These are phyloP conservation scores for Darevskia nairensis DNA, from an alignment of 2,797 vertebrate genomes.

Conservation along the genomic window DNA sequence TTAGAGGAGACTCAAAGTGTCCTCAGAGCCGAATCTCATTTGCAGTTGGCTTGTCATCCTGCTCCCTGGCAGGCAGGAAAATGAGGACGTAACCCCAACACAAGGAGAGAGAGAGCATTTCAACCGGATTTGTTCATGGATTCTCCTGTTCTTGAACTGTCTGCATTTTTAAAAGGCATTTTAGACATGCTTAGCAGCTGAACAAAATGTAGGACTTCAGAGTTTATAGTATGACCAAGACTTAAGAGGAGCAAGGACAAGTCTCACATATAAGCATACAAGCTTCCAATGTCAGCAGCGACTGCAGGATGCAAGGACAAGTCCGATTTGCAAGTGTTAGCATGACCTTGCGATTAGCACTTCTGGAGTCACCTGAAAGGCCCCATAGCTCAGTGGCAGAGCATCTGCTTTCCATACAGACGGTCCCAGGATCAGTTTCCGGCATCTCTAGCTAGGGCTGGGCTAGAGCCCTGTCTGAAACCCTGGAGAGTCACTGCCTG, in stretches of 20 bases:
- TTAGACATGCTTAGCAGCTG: neutral
- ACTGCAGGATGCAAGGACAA: neutral
- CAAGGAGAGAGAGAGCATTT: neutral
- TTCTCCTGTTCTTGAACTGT: neutral
- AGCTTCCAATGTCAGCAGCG: neutral
- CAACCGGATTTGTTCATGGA: neutral
- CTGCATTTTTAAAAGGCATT: neutral
- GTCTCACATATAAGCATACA: neutral
- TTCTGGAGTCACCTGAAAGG: neutral
- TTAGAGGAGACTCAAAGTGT: neutral
- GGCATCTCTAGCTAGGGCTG: no score
- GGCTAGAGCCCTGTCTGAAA: no score
- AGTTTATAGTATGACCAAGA: neutral
- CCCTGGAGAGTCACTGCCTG: no score
- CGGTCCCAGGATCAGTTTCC: no score
- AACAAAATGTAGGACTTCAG: neutral
- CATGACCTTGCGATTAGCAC: neutral
- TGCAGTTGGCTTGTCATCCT: neutral
- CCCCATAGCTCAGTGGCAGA: no score
- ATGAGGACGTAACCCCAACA: no score
- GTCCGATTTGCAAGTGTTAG: neutral
- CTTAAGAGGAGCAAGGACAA: neutral
- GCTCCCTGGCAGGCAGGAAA: neutral
- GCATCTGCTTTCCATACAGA: no score
- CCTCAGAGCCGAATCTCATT: neutral